Conservation (phyloP, 2,113 vertebrate species). For the Desmodus rotundus region DNA sequence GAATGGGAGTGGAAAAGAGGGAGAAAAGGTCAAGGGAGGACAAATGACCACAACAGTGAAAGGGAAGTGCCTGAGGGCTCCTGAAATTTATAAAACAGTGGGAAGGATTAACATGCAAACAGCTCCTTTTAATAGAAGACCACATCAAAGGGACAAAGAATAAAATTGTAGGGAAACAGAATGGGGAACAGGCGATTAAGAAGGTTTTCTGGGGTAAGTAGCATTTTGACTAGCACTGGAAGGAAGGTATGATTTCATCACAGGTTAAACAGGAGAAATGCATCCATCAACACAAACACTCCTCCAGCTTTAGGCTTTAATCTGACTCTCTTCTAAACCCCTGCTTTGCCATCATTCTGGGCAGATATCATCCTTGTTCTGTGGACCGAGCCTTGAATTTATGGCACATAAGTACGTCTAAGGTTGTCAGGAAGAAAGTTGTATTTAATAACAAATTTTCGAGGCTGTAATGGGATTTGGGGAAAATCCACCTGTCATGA, state of each 20-base stretch:
- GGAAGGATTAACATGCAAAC: neutral
- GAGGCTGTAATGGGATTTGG: neutral
- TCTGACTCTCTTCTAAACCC: neutral
- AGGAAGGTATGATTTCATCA: neutral
- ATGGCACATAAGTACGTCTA: neutral
- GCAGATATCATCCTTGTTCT: neutral
- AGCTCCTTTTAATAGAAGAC: neutral
- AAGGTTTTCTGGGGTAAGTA: neutral
- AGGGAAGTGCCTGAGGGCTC: neutral
- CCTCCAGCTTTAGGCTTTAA: neutral
- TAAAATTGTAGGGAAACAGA: neutral
- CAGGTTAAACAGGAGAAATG: neutral
- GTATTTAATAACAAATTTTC: conserved; percentile 36
- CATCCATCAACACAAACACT: neutral
- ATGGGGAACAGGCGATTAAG: accelerated
- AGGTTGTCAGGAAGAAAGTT: conserved; percentile 16
- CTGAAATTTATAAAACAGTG: neutral
- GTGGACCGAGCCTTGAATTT: conserved; percentile 24
- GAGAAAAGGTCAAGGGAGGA: neutral
- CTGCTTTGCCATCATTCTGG: neutral
- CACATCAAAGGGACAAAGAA: neutral
- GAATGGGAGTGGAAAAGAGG: neutral
- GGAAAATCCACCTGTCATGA: neutral
- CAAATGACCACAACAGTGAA: neutral
- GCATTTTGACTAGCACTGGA: neutral